phyloP scores from a whole-genome alignment of 2,113 vertebrate species.

The Papio anubis region DNA sequence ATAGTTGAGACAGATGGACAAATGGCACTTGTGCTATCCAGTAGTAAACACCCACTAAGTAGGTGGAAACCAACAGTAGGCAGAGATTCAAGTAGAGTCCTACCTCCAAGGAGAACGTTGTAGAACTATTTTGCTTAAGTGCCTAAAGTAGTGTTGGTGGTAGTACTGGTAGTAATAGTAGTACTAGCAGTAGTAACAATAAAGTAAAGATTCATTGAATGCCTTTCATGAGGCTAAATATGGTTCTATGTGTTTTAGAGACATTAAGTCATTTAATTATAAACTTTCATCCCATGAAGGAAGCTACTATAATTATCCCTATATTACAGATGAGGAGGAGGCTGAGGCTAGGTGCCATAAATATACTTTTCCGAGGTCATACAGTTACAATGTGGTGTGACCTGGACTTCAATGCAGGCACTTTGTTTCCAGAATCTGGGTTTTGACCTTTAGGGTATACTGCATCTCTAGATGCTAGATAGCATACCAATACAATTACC shows the following conservation, averaged over 20 bases:
- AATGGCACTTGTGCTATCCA: neutral
- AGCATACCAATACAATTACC: neutral
- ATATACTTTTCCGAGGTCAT: neutral
- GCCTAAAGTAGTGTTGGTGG: neutral
- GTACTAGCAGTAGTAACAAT: neutral
- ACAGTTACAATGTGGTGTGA: neutral
- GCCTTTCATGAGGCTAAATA: neutral
- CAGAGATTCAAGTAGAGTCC: neutral
- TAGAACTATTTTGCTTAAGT: neutral
- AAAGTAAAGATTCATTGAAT: neutral
- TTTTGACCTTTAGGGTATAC: neutral
- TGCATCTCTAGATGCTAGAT: neutral
- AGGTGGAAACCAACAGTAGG: neutral
- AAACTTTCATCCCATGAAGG: neutral
- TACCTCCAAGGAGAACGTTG: neutral
- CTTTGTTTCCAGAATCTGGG: neutral
- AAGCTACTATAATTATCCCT: neutral
- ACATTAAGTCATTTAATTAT: neutral
- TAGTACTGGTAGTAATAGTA: neutral
- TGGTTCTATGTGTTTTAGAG: neutral
- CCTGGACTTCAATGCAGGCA: neutral
- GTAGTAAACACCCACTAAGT: neutral
- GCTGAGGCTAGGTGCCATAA: neutral
- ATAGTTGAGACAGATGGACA: neutral
- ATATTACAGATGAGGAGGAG: neutral